Conservation (phyloP, 1,140 invertebrate genomes). For the Propsilocerus akamusi region DNA sequence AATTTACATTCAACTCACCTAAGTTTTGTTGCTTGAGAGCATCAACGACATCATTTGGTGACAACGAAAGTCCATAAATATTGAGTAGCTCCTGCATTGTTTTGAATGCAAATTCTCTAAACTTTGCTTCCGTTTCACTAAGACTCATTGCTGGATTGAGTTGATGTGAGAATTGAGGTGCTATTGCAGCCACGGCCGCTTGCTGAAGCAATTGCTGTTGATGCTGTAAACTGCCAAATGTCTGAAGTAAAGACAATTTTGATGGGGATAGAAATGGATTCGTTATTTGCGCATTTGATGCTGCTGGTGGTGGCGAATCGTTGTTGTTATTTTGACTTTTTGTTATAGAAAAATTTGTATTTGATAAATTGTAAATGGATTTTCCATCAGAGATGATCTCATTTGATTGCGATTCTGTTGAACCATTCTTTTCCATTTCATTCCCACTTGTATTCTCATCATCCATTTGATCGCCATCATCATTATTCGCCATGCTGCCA, state of each 20-base stretch:
- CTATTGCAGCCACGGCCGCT: neutral
- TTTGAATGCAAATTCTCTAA: slow-evolving; percentile 6
- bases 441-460: neutral
- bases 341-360: neutral
- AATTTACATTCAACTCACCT: neutral
- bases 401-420: neutral
- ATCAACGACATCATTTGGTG: slow-evolving; percentile 7
- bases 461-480: neutral
- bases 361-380: neutral
- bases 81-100: slow-evolving; percentile 7
- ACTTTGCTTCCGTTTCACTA: neutral
- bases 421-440: neutral
- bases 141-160: neutral
- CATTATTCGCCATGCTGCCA: slow-evolving; percentile 1
- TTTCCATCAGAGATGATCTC: neutral
- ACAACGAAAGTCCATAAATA: slow-evolving; percentile 7
- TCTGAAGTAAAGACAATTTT: neutral
- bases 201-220: neutral
- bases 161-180: neutral
- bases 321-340: slow-evolving; percentile 1
- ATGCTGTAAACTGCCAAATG: neutral
- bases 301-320: neutral
- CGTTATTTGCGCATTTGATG: neutral
- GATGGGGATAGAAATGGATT: neutral
- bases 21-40: slow-evolving; percentile 5